Base-by-base conservation (phyloP, 2,888 invertebrate species). In the Hyalella azteca region DNA sequence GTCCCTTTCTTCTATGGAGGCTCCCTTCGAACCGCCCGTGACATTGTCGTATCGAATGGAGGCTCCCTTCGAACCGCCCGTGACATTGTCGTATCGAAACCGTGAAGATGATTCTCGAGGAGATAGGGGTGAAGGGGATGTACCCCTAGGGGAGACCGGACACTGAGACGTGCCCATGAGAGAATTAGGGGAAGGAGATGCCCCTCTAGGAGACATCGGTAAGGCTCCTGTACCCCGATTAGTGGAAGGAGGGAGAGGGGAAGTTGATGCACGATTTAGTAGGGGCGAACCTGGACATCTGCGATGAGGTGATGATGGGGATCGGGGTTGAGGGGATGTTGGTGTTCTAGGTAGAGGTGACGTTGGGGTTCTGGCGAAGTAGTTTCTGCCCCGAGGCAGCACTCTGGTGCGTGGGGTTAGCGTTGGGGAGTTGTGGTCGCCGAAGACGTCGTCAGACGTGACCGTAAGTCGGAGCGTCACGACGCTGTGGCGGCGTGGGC, bases 401-500 rank as follows among this genome's bases (percentile, higher is more conserved):
- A 77, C 77, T 7, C 82, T 66, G 22, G 79, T 76, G 19, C 81
- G 40, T 13, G 80, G 40, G n/a, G 81, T 59, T 29, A 78, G 73
- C 32, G 78, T 80, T n/a, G 80, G 77, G 11, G 78, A 73, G 9
- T 73, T 48, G 15, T 78, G 45, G n/a, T 39, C 39, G 29, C 22
- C 45, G 48, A 45, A 26, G 15, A 79, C 59, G 26, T 82, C 81
- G 39, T 82, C 82, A 1, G 82, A 49, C 1, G 82, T 78, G 40
- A 82, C 82, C 3, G 82, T 82, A 22, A 82, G 82, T n/a, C 82
- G 79, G 15, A 82, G 79, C 40, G 82, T 81, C 26, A 82, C 82
- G 50, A 81, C 80, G 73, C 82, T 82, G 79, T 82, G 82, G 39
- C 82, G 81, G 7, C 82, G 82, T 26, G 82, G 82, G 13, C 82